phyloP scores from a whole-genome alignment of 2,797 vertebrate genomes.

The Tauraco hartlaubi region DNA sequence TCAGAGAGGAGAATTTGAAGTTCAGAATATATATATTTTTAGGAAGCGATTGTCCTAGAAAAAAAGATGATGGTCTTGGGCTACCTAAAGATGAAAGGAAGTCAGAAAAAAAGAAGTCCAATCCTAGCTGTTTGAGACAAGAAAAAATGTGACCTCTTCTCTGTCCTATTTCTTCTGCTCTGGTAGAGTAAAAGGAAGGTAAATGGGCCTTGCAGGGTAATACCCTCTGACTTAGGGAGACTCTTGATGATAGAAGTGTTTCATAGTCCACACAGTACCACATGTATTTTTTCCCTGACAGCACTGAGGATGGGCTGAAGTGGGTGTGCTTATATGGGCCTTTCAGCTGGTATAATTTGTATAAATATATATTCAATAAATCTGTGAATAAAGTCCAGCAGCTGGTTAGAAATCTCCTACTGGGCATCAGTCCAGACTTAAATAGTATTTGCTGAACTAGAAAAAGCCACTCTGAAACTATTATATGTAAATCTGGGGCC shows the following conservation, averaged over 20 bases:
- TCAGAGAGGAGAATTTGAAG: not conserved
- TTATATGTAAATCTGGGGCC: not conserved
- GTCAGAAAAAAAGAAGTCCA: not conserved
- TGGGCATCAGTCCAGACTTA: slow-evolving; percentile 12
- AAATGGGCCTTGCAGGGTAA: not conserved
- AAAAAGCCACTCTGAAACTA: slow-evolving; percentile 37
- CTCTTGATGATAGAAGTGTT: not conserved
- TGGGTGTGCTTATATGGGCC: not conserved
- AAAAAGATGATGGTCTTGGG: not conserved
- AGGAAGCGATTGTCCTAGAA: not conserved
- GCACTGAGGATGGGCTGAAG: not conserved
- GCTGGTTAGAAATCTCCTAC: slow-evolving; percentile 20
- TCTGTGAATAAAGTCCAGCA: slow-evolving; percentile 22
- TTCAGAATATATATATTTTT: not conserved
- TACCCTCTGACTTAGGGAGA: not conserved
- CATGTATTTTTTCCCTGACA: not conserved
- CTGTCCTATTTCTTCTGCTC: not conserved
- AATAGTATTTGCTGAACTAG: slow-evolving; percentile 20
- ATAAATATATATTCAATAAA: slow-evolving; percentile 28
- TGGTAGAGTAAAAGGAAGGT: not conserved
- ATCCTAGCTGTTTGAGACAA: not conserved
- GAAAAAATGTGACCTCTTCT: not conserved
- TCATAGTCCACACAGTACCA: not conserved
- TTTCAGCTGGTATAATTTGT: slow-evolving; percentile 23
- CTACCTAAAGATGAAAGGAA: not conserved